These are phyloP conservation scores for Eciton burchellii DNA, from an alignment of 1,140 invertebrate genomes.

Conservation along the genomic window DNA sequence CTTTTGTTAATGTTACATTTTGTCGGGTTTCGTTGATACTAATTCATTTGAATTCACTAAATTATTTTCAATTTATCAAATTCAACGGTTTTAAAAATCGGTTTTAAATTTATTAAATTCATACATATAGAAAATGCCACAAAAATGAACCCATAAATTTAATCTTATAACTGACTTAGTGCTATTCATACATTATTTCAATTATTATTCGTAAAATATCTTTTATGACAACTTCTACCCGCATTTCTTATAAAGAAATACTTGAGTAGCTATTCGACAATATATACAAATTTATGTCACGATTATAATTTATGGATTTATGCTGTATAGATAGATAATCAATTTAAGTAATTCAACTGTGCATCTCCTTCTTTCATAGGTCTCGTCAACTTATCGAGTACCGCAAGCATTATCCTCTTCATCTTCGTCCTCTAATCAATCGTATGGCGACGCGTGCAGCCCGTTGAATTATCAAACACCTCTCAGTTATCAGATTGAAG, in stretches of 20 bases:
- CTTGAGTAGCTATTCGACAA: not conserved
- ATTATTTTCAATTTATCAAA: not conserved
- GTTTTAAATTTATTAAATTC: not conserved
- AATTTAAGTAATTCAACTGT: not conserved
- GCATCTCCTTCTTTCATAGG: slow-evolving; percentile 13
- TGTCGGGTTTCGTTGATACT: too few species aligned
- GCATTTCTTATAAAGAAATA: not conserved
- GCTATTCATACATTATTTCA: not conserved
- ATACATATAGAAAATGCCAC: not conserved
- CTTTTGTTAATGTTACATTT: too few species aligned
- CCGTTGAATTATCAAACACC: slow-evolving; percentile 68
- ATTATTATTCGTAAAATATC: slow-evolving; percentile 1
- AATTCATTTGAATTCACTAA: too few species aligned
- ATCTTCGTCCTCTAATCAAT: slow-evolving; percentile 78
- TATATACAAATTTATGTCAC: slow-evolving; percentile 11
- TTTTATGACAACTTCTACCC: slow-evolving; percentile 16
- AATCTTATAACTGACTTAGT: not conserved
- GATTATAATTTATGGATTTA: not conserved
- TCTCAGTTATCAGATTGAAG: slow-evolving; percentile 59
- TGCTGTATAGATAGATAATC: slow-evolving; percentile 8
- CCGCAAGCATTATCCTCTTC: slow-evolving; percentile 68
- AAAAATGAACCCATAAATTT: slow-evolving; percentile 2
- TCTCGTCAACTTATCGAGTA: slow-evolving; percentile 27
- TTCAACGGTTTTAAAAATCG: too few species aligned
- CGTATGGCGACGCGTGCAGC: slow-evolving; percentile 73